These are phyloP conservation scores for Bedellia somnulentella DNA, from an alignment of 2,888 invertebrate genomes.

Conservation along the genomic window DNA sequence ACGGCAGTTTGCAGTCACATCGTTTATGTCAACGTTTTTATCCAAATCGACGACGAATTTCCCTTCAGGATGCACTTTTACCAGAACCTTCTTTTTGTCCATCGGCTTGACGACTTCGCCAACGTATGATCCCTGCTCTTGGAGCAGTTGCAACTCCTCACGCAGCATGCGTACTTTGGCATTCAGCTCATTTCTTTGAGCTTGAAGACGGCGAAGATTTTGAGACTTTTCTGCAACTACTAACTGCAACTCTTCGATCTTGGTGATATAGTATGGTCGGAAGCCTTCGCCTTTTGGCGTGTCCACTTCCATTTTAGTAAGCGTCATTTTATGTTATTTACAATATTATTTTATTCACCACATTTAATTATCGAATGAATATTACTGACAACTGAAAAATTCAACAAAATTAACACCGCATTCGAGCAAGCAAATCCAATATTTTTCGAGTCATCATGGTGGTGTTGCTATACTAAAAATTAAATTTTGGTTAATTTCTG, in stretches of 20 bases:
- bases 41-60: slow-evolving; percentile 99
- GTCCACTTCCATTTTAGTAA: slow-evolving; percentile 74
- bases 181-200: slow-evolving; percentile 97
- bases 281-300: slow-evolving; percentile 82
- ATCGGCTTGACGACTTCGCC: slow-evolving; percentile 99
- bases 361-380: slow-evolving; percentile 10
- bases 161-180: slow-evolving; percentile 98
- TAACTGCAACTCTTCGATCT: slow-evolving; percentile 95
- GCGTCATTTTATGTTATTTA: slow-evolving; percentile 36
- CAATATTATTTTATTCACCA: slow-evolving; percentile 14
- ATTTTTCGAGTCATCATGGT: slow-evolving; percentile 15
- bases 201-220: slow-evolving; percentile 94
- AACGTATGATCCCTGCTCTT: slow-evolving; percentile 98
- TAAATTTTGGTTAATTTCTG: too few species aligned
- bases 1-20: slow-evolving; percentile 95
- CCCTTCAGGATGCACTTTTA: slow-evolving; percentile 99
- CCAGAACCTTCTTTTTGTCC: slow-evolving; percentile 99
- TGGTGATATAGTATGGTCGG: slow-evolving; percentile 94
- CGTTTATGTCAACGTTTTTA: slow-evolving; percentile 97
- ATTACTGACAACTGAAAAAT: neutral
- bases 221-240: slow-evolving; percentile 97
- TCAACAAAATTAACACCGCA: slow-evolving; percentile 8
- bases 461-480: slow-evolving; percentile 3
- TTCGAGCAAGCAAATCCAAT: slow-evolving; percentile 9
- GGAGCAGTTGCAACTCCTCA: slow-evolving; percentile 93